Evolutionary conservation across 1,140 invertebrate genomes (phyloP).

Genomic region (Probaryconus sp.): DNA sequence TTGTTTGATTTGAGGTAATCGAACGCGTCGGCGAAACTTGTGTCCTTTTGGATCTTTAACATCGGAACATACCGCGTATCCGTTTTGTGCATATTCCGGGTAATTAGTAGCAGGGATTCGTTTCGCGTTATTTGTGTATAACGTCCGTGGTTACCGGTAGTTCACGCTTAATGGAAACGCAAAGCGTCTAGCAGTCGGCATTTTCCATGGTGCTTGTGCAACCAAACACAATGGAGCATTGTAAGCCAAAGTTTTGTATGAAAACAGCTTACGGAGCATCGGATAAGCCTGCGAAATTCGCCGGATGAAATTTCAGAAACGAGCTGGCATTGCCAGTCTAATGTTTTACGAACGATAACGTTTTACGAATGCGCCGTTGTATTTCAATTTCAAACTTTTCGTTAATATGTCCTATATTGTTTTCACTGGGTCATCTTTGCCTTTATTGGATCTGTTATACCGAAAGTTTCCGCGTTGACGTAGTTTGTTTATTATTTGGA

Average conservation of each 20-base stretch:
- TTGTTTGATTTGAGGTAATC: slow-evolving; percentile 5
- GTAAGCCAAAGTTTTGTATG: slow-evolving; percentile 66
- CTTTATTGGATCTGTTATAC: slow-evolving; percentile 13
- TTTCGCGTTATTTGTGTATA: slow-evolving; percentile 62
- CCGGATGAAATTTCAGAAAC: slow-evolving; percentile 58
- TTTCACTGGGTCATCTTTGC: slow-evolving; percentile 33
- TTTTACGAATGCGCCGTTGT: slow-evolving; percentile 35
- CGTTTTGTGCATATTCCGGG: slow-evolving; percentile 48
- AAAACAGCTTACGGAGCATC: slow-evolving; percentile 67
- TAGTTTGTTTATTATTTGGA: slow-evolving; percentile 3
- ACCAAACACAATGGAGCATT: slow-evolving; percentile 63
- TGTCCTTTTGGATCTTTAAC: slow-evolving; percentile 17
- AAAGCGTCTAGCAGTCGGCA: slow-evolving; percentile 42
- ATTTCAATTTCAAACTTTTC: slow-evolving; percentile 50
- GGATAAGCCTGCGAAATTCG: slow-evolving; percentile 62
- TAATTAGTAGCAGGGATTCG: slow-evolving; percentile 62
- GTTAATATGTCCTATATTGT: slow-evolving; percentile 37
- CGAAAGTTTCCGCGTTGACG: not conserved
- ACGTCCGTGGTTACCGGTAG: slow-evolving; percentile 33
- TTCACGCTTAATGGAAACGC: slow-evolving; percentile 40
- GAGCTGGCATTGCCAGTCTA: slow-evolving; percentile 41
- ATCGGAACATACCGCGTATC: slow-evolving; percentile 15
- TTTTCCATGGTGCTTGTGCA: slow-evolving; percentile 48
- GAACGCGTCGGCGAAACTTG: slow-evolving; percentile 15
- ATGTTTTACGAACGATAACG: slow-evolving; percentile 52